Evolutionary conservation across 2,888 invertebrate species (phyloP), one percentile per base, ranked within the genome.

Genomic region (Phaonia tiefii): DNA sequence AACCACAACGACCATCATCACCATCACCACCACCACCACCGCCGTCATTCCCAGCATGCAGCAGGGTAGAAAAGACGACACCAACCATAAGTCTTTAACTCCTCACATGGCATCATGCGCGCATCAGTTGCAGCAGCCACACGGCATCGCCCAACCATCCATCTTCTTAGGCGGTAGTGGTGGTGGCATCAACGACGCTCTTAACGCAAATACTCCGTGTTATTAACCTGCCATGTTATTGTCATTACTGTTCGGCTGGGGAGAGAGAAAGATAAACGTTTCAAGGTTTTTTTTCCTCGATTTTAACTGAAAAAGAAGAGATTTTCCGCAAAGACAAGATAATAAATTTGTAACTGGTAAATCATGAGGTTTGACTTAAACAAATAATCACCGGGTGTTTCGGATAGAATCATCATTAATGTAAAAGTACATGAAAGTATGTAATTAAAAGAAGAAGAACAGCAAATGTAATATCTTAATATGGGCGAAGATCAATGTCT

Each of bases 191-290:
- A 58, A 58, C 26, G 31, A n/a, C 20, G 7, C 51, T 20, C 56
- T 26, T 26, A 13, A 26, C 26, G n/a, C 26, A 13, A 8, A 42
- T 60, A 75, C 60, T 71, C 56, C 75, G 75, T 72, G 75, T 71
- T 67, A 75, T 79, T 75, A 79, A 72, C 26, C 60, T 75, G 75
- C 58, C 79, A 75, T 56, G 77, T 46, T n/a, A 39, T 60, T 60
- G 60, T 60, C 60, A 17, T 60, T 60, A 39, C 37, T n/a, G 44
- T n/a, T 44, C 44, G 17, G 2, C 20, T 51, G 51, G 22, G 11
- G 56, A n/a, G n/a, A n/a, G n/a, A n/a, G n/a, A n/a, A n/a, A n/a
- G 8, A 31, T 3, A 31, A 31, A 31, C 31, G 31, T 31, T 31
- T 31, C 3, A 31, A 31, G 31, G 31, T 31, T 31, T 31, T 8